Percentiles rank a stretch among this genome's conserved stretches.
Conservation (phyloP, 2,113 vertebrate species). For the Eurypyga helias region DNA sequence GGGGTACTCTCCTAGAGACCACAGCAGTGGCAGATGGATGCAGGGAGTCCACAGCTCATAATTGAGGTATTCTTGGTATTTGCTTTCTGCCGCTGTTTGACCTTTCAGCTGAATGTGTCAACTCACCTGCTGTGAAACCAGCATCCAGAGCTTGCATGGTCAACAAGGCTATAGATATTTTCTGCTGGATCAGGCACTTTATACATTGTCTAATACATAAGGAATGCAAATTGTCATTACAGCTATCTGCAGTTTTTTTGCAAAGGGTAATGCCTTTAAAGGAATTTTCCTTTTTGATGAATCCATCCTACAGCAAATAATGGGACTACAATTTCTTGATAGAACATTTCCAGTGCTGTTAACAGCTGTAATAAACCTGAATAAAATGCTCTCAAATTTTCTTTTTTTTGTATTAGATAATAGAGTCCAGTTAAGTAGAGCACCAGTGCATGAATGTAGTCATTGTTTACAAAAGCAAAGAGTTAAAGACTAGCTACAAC, state of each 20-base stretch:
- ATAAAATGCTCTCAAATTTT: background rate
- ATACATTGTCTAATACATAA: slow-evolving; percentile 3
- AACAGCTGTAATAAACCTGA: background rate
- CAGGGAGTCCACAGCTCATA: background rate
- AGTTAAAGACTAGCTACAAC: background rate
- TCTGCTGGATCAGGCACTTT: slow-evolving; percentile 13
- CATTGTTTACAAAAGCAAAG: background rate
- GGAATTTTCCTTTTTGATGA: background rate
- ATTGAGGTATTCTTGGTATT: slow-evolving; percentile 31
- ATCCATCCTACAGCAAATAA: background rate
- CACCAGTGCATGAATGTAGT: background rate
- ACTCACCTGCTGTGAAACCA: slow-evolving; percentile 26
- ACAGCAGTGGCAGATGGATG: background rate
- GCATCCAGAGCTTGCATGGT: background rate
- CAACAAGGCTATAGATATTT: slow-evolving; percentile 28
- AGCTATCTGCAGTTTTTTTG: slow-evolving; percentile 14
- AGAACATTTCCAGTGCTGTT: background rate
- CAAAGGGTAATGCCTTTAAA: slow-evolving; percentile 33
- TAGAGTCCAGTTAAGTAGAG: background rate
- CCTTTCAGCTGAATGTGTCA: slow-evolving; percentile 40
- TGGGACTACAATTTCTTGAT: background rate
- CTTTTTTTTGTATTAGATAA: background rate
- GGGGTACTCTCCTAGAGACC: background rate
- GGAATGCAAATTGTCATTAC: slow-evolving; percentile 2
- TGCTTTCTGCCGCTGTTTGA: slow-evolving; percentile 44